A percentile compares a stretch with the other conserved stretches of the same genome.
phyloP scores from a whole-genome alignment of 2,113 vertebrate species.

The Poecile atricapillus region DNA sequence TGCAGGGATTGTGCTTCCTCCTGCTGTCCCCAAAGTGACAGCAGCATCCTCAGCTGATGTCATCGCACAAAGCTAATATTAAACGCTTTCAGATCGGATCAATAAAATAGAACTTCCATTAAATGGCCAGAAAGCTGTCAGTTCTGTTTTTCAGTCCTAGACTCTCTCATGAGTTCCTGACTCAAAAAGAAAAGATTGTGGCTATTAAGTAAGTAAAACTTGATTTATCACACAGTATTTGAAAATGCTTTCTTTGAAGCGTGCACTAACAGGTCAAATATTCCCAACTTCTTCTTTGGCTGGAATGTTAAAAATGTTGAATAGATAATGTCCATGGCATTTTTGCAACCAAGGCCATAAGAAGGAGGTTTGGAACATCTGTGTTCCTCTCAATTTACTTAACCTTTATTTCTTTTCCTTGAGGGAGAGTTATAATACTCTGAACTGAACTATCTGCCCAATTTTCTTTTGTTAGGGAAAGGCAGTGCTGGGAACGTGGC shows the following conservation, averaged over 20 bases:
- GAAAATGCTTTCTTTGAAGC: conserved; percentile 73
- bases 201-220: conserved; percentile 69
- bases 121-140: conserved; percentile 57
- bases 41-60: conserved; percentile 44
- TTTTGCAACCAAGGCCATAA: background rate
- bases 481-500: background rate
- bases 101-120: conserved; percentile 63
- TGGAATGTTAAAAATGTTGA: conserved; percentile 24
- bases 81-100: conserved; percentile 61
- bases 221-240: conserved; percentile 75
- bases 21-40: conserved; percentile 29
- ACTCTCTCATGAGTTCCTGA: conserved; percentile 51
- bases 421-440: conserved; percentile 7
- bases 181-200: conserved; percentile 66
- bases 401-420: background rate
- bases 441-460: background rate
- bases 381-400: background rate
- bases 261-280: conserved; percentile 64
- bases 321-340: background rate
- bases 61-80: background rate
- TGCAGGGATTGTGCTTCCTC: background rate
- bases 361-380: background rate
- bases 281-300: conserved; percentile 1
- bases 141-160: conserved; percentile 23
- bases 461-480: background rate